Percentiles rank a stretch among this genome's conserved stretches.
Evolutionary conservation across 2,113 vertebrate species (phyloP).

Genomic region (Panthera tigris): DNA sequence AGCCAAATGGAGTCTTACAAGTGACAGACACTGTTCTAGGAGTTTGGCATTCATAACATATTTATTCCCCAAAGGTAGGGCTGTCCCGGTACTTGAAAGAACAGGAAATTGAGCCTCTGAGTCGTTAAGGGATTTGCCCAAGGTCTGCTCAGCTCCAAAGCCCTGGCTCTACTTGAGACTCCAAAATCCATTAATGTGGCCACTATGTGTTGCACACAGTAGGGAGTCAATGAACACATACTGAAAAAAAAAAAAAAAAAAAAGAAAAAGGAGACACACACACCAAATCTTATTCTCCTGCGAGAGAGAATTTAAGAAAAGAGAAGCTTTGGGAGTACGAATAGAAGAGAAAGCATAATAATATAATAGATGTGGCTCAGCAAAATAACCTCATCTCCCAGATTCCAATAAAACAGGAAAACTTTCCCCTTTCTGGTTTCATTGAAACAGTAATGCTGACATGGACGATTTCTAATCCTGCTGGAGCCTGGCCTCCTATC

Average conservation of each 20-base stretch:
- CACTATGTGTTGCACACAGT: neutral
- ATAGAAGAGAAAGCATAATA: conserved; percentile 12
- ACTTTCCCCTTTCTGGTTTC: conserved; percentile 52
- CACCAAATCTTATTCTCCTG: neutral
- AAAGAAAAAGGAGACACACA: neutral
- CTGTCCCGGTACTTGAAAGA: neutral
- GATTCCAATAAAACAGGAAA: conserved; percentile 33
- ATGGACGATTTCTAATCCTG: conserved; percentile 35
- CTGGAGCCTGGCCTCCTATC: neutral
- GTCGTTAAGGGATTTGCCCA: neutral
- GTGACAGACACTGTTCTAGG: neutral
- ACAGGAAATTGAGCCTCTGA: conserved; percentile 21
- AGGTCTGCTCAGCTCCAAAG: neutral
- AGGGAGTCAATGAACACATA: neutral
- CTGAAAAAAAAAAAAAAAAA: neutral
- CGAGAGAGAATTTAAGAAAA: neutral
- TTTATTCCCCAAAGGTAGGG: conserved; percentile 22
- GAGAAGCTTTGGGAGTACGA: neutral
- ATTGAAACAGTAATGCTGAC: conserved; percentile 45
- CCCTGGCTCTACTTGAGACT: neutral
- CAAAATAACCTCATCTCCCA: conserved; percentile 6
- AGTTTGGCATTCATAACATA: neutral
- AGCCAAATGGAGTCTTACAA: conserved; percentile 2
- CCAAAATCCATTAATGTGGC: neutral
- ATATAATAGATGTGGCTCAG: neutral